Percentiles rank a stretch among this genome's conserved stretches.
Evolutionary conservation across 2,797 vertebrate species (phyloP).

Genomic region (Vireo griseus): DNA sequence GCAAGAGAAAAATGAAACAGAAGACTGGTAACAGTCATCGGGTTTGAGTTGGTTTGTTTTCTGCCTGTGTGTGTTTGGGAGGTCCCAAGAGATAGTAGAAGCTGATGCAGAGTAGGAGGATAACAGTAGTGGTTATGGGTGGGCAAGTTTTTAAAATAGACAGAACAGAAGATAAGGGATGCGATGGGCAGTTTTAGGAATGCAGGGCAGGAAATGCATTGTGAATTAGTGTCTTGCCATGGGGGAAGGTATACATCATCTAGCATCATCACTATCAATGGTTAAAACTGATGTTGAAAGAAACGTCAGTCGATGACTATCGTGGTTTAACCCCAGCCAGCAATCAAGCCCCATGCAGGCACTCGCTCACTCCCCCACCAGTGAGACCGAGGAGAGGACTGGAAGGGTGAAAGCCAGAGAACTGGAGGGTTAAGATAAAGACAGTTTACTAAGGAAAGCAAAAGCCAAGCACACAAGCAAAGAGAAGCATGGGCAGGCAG

Average conservation of each 20-base stretch:
- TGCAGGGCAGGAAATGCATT: background rate
- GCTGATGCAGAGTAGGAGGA: background rate
- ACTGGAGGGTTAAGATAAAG: fast-evolving
- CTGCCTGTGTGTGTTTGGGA: background rate
- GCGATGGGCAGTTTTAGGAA: background rate
- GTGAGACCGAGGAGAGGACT: fast-evolving
- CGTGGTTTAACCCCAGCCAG: background rate
- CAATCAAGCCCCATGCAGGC: fast-evolving
- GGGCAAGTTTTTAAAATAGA: background rate
- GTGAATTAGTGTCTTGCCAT: background rate
- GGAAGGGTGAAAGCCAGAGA: background rate
- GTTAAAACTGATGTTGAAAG: background rate
- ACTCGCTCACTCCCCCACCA: fast-evolving
- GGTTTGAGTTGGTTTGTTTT: background rate
- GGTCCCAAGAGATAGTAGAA: background rate
- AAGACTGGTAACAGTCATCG: background rate
- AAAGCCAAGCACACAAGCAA: background rate
- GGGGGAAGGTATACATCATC: background rate
- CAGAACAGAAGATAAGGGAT: background rate
- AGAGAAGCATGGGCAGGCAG: background rate
- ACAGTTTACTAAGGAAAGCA: background rate
- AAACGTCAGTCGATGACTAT: background rate
- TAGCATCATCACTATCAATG: background rate
- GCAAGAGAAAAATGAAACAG: background rate
- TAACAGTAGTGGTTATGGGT: background rate